Percentiles rank a stretch among this genome's conserved stretches.
Evolutionary conservation across 2,888 invertebrate genomes (phyloP).

Genomic region (Dromius quadrimaculatus): DNA sequence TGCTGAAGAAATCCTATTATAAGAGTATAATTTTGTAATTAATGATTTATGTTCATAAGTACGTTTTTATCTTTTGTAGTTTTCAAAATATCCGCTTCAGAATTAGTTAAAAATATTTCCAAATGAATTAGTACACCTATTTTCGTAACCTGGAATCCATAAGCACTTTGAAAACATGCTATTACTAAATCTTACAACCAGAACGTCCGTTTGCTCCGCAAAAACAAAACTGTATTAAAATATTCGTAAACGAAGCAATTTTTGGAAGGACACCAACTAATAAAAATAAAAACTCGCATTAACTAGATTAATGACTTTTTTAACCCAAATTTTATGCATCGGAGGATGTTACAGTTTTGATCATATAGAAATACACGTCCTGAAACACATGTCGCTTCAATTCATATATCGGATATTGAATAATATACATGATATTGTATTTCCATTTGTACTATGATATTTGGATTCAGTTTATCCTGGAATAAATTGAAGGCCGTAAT

Average conservation of each 20-base stretch:
- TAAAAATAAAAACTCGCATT: constrained; percentile 33
- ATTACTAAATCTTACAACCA: constrained; percentile 21
- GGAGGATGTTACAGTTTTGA: constrained; percentile 1
- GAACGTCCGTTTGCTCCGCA: background rate
- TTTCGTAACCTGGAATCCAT: constrained; percentile 5
- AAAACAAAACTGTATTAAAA: constrained; percentile 24
- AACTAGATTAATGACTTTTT: constrained; percentile 33
- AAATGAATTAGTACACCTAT: too few relatives aligned
- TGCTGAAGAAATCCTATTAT: too few relatives aligned
- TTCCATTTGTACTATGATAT: constrained; percentile 4
- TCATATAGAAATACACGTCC: background rate
- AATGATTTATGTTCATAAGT: too few relatives aligned
- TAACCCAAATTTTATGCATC: constrained; percentile 29
- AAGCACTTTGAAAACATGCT: constrained; percentile 25
- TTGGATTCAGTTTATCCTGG: too few relatives aligned
- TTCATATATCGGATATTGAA: constrained; percentile 4
- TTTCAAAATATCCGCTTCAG: too few relatives aligned
- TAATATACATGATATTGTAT: constrained; percentile 16
- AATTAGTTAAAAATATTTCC: too few relatives aligned
- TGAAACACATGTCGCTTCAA: constrained; percentile 25
- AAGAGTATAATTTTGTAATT: too few relatives aligned
- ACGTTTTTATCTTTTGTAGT: too few relatives aligned
- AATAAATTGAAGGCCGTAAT: too few relatives aligned
- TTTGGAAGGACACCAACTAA: constrained; percentile 25
- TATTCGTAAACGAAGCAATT: constrained; percentile 21